Evolutionary conservation across 2,888 invertebrate genomes (phyloP).

Genomic region (Ellobium chinense): DNA sequence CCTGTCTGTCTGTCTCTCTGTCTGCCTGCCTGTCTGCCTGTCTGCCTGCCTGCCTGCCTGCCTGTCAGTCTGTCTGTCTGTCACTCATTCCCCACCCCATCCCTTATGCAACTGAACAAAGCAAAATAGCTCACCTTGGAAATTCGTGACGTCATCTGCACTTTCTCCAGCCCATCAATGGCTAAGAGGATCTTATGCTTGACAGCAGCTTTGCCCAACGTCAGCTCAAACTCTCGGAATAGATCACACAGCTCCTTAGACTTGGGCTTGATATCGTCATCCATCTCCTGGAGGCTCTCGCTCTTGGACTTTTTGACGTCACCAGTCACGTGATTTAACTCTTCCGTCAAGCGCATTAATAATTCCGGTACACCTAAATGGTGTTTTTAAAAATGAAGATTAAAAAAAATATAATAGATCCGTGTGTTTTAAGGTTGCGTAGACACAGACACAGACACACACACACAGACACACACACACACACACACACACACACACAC

Average conservation of each 20-base stretch:
- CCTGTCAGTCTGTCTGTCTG: background rate
- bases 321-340: slow-evolving; percentile 30
- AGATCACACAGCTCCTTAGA: slow-evolving; percentile 33
- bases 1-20: background rate
- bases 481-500: background rate
- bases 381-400: background rate
- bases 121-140: slow-evolving; percentile 42
- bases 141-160: slow-evolving; percentile 38
- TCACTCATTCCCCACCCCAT: background rate
- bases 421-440: background rate
- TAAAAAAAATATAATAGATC: background rate
- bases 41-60: background rate
- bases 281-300: background rate
- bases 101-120: too few relatives aligned
- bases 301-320: background rate
- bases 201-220: slow-evolving; percentile 28
- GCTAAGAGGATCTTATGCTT: slow-evolving; percentile 37
- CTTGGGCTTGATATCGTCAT: background rate
- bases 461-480: background rate
- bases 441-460: background rate
- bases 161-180: slow-evolving; percentile 42
- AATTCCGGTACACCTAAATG: slow-evolving; percentile 32
- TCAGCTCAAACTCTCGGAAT: slow-evolving; percentile 36
- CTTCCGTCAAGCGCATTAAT: slow-evolving; percentile 35
- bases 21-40: background rate